Evolutionary conservation across 2,888 invertebrate genomes (phyloP).

Genomic region (Agonopterix heracliana): DNA sequence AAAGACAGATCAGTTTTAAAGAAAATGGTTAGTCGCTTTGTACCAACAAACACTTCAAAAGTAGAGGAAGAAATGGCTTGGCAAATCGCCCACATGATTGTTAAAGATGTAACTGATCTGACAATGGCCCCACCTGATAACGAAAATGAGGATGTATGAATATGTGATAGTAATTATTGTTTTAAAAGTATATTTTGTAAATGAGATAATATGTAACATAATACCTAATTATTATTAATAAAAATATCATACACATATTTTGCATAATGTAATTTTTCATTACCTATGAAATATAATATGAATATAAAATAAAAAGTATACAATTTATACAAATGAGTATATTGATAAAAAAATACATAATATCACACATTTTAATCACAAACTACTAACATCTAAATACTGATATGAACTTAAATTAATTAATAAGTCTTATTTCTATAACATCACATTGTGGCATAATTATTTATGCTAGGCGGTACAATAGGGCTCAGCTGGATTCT

Average conservation of each 20-base stretch:
- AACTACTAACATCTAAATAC: too few species aligned
- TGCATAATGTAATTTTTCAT: not conserved
- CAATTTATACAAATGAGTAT: too few species aligned
- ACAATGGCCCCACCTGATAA: constrained; percentile 80
- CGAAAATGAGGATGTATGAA: constrained; percentile 36
- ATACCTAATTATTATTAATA: constrained; percentile 6
- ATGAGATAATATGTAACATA: constrained; percentile 35
- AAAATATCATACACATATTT: not conserved
- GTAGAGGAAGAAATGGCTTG: constrained; percentile 97
- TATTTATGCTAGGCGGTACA: constrained; percentile 56
- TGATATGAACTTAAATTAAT: too few species aligned
- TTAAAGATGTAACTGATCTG: constrained; percentile 94
- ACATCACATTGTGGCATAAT: constrained; percentile 59
- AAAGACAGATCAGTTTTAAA: constrained; percentile 63
- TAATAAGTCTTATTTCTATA: too few species aligned
- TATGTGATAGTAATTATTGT: constrained; percentile 33
- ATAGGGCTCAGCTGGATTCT: constrained; percentile 49
- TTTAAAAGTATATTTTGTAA: constrained; percentile 47
- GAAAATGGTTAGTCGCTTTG: constrained; percentile 85
- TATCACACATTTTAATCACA: too few species aligned
- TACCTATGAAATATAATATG: not conserved
- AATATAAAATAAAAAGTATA: not conserved
- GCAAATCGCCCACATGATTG: constrained; percentile 98
- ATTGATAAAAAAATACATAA: too few species aligned
- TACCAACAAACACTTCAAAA: constrained; percentile 89